Evolutionary conservation across 2,888 invertebrate species (phyloP), one percentile per base, ranked within the genome.

Genomic region (Thecocarcelia acutangulata): DNA sequence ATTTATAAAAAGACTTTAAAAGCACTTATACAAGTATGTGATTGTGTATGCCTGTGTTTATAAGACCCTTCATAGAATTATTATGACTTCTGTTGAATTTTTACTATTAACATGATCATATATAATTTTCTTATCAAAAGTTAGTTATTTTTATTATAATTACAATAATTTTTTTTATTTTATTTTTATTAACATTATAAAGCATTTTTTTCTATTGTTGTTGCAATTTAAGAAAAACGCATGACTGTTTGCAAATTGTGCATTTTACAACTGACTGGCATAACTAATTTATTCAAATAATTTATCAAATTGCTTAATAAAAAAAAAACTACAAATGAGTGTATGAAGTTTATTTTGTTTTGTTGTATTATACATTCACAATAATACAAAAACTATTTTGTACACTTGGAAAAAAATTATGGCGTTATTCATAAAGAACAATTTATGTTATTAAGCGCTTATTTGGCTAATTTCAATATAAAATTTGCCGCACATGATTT

Each of bases 221-320:
- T 19, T 63, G 42, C 12, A 40, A 59, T 50, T 46, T 50, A 5
- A 15, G 3, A 46, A 56, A 24, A 64, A 74, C 63, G 15, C 46
- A 40, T 11, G 37, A 50, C 11, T 33, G 19, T 66, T 66, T 19
- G 46, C 42, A 24, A 15, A 74, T 74, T 70, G 54, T 66, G 48
- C 59, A 74, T 56, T 64, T 19, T 15, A 61, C 66, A 78, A 75
- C 70, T 75, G 82, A 75, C 54, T 82, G 78, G 74, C 82, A 61
- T 78, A 72, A 78, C 78, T 75, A 82, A 78, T 78, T 59, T 74
- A 78, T 82, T 74, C 74, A 82, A 82, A 82, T 78, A 82, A 75
- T 82, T 75, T 78, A 78, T 72, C 59, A 82, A 82, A 82, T 69
- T 69, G 64, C 42, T 61, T 24, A 61, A 76, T 52, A 37, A 64